A percentile compares a stretch with the other conserved stretches of the same genome.
Conservation (phyloP, 1,140 invertebrate species). For the Neodiprion lecontei region DNA sequence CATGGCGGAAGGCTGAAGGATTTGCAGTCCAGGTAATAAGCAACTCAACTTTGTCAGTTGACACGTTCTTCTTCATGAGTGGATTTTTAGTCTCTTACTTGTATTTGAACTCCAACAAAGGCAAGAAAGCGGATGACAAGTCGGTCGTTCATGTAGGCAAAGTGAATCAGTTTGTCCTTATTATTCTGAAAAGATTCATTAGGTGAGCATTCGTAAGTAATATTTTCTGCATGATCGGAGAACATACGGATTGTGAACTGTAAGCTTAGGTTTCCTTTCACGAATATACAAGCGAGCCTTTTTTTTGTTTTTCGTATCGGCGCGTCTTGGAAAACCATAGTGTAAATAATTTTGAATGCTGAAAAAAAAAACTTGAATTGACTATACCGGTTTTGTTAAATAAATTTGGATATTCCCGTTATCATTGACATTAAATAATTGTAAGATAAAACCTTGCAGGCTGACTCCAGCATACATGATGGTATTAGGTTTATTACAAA, state of each 20-base stretch:
- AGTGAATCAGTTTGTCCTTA: slow-evolving; percentile 42
- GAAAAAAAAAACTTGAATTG: too few species aligned
- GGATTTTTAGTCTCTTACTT: slow-evolving; percentile 58
- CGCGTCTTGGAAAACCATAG: too few species aligned
- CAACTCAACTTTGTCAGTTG: slow-evolving; percentile 58
- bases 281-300: too few species aligned
- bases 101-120: slow-evolving; percentile 46
- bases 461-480: slow-evolving; percentile 64
- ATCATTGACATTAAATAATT: too few species aligned
- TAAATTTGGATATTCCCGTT: too few species aligned
- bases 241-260: neutral
- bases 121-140: slow-evolving; percentile 35
- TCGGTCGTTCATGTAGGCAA: slow-evolving; percentile 37
- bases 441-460: slow-evolving; percentile 38
- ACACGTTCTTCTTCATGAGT: slow-evolving; percentile 61
- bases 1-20: slow-evolving; percentile 43
- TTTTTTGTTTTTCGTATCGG: too few species aligned
- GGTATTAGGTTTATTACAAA: slow-evolving; percentile 59
- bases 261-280: too few species aligned
- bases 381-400: too few species aligned
- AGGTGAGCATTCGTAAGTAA: slow-evolving; percentile 45
- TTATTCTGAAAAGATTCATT: slow-evolving; percentile 52
- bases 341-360: too few species aligned
- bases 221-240: neutral
- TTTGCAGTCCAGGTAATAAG: slow-evolving; percentile 50